Percentiles rank a stretch among this genome's conserved stretches.
These are phyloP conservation scores for Xylota segnis DNA, from an alignment of 2,888 invertebrate genomes.

Conservation along the genomic window DNA sequence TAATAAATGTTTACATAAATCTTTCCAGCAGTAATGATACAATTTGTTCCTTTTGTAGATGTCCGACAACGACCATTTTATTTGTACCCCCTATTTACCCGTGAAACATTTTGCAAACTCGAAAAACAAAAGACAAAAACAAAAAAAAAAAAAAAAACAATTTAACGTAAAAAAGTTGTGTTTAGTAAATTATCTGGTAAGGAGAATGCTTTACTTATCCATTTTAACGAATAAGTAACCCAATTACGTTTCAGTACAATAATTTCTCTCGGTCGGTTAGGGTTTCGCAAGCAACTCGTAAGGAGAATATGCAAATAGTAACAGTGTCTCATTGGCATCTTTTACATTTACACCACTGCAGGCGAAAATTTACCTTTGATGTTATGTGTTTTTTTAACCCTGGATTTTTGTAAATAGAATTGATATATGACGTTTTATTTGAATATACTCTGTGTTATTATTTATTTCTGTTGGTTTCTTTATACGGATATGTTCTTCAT, in stretches of 20 bases:
- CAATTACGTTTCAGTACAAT: conserved; percentile 4
- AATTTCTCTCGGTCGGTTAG: conserved; percentile 25
- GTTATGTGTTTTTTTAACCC: conserved; percentile 21
- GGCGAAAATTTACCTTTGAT: conserved; percentile 7
- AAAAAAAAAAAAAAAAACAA: conserved; percentile 14
- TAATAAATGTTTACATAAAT: not conserved
- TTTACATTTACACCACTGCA: conserved; percentile 2
- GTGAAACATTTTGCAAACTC: conserved; percentile 74
- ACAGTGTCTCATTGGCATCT: not conserved
- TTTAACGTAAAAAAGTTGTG: conserved; percentile 44
- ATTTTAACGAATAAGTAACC: conserved; percentile 8
- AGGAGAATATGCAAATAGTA: conserved; percentile 13
- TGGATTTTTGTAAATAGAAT: conserved; percentile 24
- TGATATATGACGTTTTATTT: conserved; percentile 21
- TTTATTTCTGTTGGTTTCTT: conserved; percentile 9
- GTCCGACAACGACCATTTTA: conserved; percentile 34
- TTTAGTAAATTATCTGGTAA: conserved; percentile 53
- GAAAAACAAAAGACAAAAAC: conserved; percentile 7
- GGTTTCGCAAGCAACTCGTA: conserved; percentile 24
- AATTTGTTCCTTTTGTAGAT: not conserved
- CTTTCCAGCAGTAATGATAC: not conserved
- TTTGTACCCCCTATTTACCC: not conserved
- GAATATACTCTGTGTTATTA: conserved; percentile 15
- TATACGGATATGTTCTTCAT: conserved; percentile 53
- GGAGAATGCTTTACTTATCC: not conserved